Percentiles rank a stretch among this genome's conserved stretches.
phyloP scores from a whole-genome alignment of 2,888 invertebrate genomes.

The Nasonovia ribisnigri region DNA sequence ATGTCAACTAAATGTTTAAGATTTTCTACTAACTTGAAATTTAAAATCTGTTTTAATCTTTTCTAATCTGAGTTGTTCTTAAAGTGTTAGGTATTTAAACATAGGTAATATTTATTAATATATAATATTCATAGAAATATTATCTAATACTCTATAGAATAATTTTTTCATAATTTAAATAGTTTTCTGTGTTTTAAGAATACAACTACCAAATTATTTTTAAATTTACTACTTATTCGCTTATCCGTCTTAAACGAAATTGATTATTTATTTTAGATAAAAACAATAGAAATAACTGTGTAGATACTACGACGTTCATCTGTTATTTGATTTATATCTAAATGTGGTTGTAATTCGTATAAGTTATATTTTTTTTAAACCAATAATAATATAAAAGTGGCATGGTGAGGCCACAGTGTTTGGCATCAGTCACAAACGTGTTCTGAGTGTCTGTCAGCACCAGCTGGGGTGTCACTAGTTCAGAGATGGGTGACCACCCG shows the following conservation, averaged over 20 bases:
- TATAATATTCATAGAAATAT: not conserved
- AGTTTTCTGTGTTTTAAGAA: not conserved
- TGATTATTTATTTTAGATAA: not conserved
- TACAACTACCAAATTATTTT: not conserved
- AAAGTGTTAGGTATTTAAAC: not conserved
- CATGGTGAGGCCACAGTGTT: no score
- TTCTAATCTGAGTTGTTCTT: not conserved
- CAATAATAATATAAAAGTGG: not conserved
- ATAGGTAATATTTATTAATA: not conserved
- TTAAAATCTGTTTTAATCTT: not conserved
- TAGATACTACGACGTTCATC: not conserved
- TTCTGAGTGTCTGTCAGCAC: no score
- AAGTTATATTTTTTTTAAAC: not conserved
- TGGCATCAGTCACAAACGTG: no score
- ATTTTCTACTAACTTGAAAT: not conserved
- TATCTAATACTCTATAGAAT: not conserved
- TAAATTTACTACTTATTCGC: not conserved
- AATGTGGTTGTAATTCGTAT: not conserved
- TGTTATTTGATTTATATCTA: not conserved
- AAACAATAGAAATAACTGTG: not conserved
- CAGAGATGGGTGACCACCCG: no score
- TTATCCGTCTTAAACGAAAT: not conserved
- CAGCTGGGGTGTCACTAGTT: no score
- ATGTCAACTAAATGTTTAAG: not conserved
- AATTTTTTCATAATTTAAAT: not conserved